Percentiles rank a stretch among this genome's conserved stretches.
phyloP scores from a whole-genome alignment of 2,888 invertebrate species.

The Hanleya hanleyi region DNA sequence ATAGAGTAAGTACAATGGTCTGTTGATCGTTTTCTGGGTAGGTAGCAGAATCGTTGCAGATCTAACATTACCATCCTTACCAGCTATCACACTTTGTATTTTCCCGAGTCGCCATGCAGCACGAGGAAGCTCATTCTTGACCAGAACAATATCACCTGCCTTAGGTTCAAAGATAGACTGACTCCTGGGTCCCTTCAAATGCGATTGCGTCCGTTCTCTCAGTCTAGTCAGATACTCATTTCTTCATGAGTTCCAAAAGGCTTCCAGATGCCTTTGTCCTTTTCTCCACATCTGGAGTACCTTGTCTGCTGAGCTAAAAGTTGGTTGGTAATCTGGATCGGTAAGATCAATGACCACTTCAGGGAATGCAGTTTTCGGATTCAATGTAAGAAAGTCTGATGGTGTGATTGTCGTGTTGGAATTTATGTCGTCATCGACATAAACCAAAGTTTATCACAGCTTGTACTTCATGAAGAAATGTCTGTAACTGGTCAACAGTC shows the following conservation, averaged over 20 bases:
- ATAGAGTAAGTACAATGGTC: conserved; percentile 21
- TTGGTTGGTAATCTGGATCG: not conserved
- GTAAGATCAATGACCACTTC: not conserved
- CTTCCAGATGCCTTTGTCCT: conserved; percentile 17
- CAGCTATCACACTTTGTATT: conserved; percentile 1
- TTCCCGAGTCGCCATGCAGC: conserved; percentile 17
- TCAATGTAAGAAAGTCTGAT: not conserved
- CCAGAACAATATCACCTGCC: conserved; percentile 16
- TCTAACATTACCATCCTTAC: conserved; percentile 17
- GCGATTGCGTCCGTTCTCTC: conserved; percentile 18
- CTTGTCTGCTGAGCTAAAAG: not conserved
- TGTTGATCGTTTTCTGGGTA: not conserved
- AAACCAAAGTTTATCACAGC: conserved; percentile 21
- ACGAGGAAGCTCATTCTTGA: conserved; percentile 22
- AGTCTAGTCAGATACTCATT: conserved; percentile 22
- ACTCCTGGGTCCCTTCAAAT: conserved; percentile 9
- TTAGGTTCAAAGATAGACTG: not conserved
- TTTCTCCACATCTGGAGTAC: conserved; percentile 17
- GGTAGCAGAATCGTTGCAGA: conserved; percentile 14
- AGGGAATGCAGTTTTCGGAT: not conserved
- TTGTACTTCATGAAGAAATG: conserved; percentile 21
- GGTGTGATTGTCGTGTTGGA: conserved; percentile 22
- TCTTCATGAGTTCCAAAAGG: conserved; percentile 26
- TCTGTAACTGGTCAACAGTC: conserved; percentile 21
- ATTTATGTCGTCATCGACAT: conserved; percentile 24